These are phyloP conservation scores for Tokudaia tokunoshimensis DNA, from an alignment of 2,797 vertebrate species.

Conservation along the genomic window DNA sequence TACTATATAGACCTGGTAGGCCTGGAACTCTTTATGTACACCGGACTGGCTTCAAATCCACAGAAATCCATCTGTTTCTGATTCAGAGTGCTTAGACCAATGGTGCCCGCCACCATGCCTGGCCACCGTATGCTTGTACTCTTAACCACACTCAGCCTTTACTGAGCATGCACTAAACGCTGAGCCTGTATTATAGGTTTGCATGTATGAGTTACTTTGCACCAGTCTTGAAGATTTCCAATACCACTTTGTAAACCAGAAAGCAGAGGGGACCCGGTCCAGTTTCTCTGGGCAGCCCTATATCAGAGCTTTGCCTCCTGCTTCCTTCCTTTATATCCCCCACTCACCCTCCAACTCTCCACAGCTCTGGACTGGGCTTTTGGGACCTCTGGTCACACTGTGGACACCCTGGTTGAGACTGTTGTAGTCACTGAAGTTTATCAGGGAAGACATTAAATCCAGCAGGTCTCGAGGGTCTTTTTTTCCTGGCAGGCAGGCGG, in stretches of 20 bases:
- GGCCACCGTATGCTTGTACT: neutral
- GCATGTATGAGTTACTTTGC: neutral
- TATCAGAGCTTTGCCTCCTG: neutral
- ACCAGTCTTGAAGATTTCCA: neutral
- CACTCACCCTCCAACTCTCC: neutral
- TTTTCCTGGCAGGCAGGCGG: too few relatives aligned
- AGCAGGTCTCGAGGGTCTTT: neutral
- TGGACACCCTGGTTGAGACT: neutral
- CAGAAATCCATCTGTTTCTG: neutral
- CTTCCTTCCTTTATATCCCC: too few relatives aligned
- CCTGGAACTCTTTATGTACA: neutral
- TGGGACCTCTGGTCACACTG: too few relatives aligned
- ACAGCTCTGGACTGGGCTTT: neutral
- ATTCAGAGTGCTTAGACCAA: neutral
- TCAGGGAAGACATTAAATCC: neutral
- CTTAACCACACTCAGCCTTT: neutral
- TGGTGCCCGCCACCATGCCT: accelerated
- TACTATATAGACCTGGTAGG: neutral
- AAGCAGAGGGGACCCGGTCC: neutral
- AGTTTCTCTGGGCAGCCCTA: neutral
- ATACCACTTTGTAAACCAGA: neutral
- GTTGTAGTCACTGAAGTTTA: neutral
- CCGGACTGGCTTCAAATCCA: too few relatives aligned
- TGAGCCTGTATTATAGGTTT: neutral
- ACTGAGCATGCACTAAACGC: neutral